These are phyloP conservation scores for Podarcis siculus DNA, from an alignment of 2,797 vertebrate genomes.

Conservation along the genomic window DNA sequence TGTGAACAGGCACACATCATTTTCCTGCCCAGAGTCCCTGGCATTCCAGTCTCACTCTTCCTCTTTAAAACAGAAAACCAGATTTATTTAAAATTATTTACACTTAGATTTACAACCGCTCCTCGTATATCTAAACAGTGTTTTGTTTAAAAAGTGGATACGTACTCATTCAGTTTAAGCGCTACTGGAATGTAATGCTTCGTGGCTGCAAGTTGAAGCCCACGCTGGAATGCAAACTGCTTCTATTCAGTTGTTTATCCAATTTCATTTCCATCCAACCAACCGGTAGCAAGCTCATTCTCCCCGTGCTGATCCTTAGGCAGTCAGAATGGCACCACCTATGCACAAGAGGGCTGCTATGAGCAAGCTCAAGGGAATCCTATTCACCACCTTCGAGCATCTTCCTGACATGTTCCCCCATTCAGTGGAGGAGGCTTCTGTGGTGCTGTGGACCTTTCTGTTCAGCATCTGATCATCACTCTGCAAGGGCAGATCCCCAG, in stretches of 20 bases:
- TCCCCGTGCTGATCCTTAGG: background rate
- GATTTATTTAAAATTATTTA: background rate
- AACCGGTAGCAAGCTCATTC: background rate
- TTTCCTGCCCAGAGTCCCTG: background rate
- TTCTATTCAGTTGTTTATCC: background rate
- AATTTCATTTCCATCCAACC: background rate
- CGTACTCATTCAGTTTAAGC: background rate
- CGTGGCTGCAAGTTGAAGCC: background rate
- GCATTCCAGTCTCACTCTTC: background rate
- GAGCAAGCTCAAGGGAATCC: background rate
- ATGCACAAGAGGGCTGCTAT: background rate
- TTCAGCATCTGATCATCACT: background rate
- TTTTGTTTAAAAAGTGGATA: too few relatives aligned
- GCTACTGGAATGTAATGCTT: too few relatives aligned
- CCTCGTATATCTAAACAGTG: background rate
- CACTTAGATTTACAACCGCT: background rate
- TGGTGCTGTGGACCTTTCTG: background rate
- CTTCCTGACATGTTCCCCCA: background rate
- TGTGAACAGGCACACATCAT: background rate
- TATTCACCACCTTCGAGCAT: background rate
- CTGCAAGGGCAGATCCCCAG: background rate
- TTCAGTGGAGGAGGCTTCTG: too few relatives aligned
- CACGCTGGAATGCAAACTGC: background rate
- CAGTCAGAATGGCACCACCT: background rate
- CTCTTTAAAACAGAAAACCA: background rate